phyloP scores from a whole-genome alignment of 2,797 vertebrate genomes.

The Scolopax rusticola region DNA sequence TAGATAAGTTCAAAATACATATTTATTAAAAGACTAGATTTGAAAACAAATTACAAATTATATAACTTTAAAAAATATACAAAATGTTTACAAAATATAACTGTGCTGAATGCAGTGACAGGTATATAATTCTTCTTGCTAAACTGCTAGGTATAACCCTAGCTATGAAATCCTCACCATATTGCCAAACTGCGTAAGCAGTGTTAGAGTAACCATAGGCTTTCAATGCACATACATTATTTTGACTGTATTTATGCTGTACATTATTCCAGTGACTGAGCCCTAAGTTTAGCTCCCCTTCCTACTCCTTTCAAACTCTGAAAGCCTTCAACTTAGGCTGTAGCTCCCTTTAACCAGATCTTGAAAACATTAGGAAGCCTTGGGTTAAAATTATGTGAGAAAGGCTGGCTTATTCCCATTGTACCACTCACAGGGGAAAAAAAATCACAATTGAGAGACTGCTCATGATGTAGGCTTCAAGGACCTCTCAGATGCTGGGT shows the following conservation, averaged over 20 bases:
- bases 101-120: neutral
- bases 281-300: neutral
- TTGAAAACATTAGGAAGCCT: neutral
- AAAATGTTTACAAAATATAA: neutral
- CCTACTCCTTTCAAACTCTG: neutral
- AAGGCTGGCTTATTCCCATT: neutral
- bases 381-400: neutral
- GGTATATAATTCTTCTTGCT: neutral
- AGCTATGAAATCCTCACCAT: neutral
- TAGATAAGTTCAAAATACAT: neutral
- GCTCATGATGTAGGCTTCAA: neutral
- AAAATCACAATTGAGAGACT: neutral
- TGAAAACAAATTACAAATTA: neutral
- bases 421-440: fast-evolving
- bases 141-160: neutral
- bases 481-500: neutral
- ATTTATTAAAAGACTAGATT: neutral
- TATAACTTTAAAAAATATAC: too few species aligned
- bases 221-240: neutral
- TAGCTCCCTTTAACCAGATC: neutral
- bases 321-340: neutral
- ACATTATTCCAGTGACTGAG: neutral
- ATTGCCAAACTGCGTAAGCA: neutral
- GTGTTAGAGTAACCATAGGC: fast-evolving
- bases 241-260: neutral